Evolutionary conservation across 2,888 invertebrate species (phyloP), one percentile per base, ranked within the genome.

Genomic region (Amphipyra berbera): DNA sequence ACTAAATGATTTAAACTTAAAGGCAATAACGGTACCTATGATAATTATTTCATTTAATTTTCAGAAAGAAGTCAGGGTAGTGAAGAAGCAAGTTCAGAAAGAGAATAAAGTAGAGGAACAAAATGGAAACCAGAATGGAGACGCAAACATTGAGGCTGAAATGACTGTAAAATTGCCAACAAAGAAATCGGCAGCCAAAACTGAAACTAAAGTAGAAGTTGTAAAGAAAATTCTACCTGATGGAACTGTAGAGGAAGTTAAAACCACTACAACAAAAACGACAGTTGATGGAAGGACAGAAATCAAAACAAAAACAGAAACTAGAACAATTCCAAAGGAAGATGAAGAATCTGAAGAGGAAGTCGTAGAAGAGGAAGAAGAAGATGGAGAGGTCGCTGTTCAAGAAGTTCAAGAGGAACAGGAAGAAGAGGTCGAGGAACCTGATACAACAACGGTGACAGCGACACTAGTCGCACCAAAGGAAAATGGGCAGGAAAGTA

Each of bases 161-260:
- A 76, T 94, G 68, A 89, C 90, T 46, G 87, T 94, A 0, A 93
- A 91, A 73, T 68, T 94, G 46, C 93, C 95, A 5, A 67, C 89
- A 1, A 94, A 93, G 70, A 92, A 92, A 68, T 87, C 92, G 10
- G 89, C 87, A 49, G 92, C 91, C 5, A 94, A 91, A 84, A 93
- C 91, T 53, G 94, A 94, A 76, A 95, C 94, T 41, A 90, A 90
- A 75, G 93, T 95, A 15, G 94, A 95, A 83, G 89, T 93, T 27
- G 84, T 86, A 3, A 90, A 89, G 71, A 93, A 89, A 76, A 81
- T 84, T 73, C 82, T 93, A 67, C 90, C 94, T 0, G 93, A 95
- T 83, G 95, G 94, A 1, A 85, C 88, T 30, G 71, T 89, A 14
- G 90, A 94, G 78, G 95, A 95, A 87, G 80, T 89, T 1, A 94